Percentiles rank a stretch among this genome's conserved stretches.
These are phyloP conservation scores for Microplitis mediator DNA, from an alignment of 1,140 invertebrate species.

Conservation along the genomic window DNA sequence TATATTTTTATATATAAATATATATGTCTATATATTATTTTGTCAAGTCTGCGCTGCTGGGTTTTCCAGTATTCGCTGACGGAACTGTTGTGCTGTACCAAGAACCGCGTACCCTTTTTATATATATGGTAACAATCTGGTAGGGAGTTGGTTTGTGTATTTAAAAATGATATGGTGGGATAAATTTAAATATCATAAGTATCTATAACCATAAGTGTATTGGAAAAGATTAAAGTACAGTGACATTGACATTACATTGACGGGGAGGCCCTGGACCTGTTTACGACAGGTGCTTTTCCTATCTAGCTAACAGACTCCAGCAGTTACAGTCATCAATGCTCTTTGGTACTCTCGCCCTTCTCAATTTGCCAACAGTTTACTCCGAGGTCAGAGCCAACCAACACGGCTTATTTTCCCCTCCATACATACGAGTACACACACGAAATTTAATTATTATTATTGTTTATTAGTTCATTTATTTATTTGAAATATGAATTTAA, in stretches of 20 bases:
- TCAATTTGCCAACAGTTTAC: background rate
- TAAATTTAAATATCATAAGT: constrained; percentile 1
- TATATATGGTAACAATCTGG: constrained; percentile 33
- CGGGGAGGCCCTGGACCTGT: background rate
- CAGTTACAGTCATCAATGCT: background rate
- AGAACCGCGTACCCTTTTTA: constrained; percentile 40
- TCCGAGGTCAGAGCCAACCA: background rate
- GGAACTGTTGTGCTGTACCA: constrained; percentile 42
- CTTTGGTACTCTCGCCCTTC: background rate
- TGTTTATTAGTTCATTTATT: no score
- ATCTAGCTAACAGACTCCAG: no score
- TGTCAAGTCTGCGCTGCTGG: constrained; percentile 36
- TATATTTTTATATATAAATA: background rate
- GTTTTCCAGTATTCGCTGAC: constrained; percentile 38
- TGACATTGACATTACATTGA: constrained; percentile 34
- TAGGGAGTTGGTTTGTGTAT: constrained; percentile 34
- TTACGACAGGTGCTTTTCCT: background rate
- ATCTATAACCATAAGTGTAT: no score
- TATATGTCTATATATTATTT: constrained; percentile 22
- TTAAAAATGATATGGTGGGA: background rate
- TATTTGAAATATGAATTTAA: no score
- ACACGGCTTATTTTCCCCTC: background rate
- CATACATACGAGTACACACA: background rate
- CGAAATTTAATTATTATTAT: background rate
- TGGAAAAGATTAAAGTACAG: background rate